phyloP scores from a whole-genome alignment of 2,113 vertebrate genomes.

The Mustela nigripes region DNA sequence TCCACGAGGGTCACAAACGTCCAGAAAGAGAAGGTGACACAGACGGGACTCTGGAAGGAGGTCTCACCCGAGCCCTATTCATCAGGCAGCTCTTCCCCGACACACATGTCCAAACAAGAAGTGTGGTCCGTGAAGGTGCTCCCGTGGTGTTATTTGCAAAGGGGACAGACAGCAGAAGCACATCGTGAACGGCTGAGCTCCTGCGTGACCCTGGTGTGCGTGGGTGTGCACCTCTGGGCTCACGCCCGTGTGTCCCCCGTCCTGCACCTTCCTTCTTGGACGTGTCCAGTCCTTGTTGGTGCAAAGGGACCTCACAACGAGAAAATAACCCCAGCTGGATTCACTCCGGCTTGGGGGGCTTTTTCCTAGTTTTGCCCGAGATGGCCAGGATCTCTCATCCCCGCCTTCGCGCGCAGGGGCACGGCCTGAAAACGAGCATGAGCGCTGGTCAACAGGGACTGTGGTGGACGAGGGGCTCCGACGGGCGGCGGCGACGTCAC shows the following conservation, averaged over 20 bases:
- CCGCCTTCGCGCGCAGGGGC: not conserved
- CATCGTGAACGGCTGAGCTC: not conserved
- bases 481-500: slow-evolving; percentile 61
- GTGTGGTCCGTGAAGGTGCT: not conserved
- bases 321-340: not conserved
- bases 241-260: accelerated
- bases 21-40: not conserved
- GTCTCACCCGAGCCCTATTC: not conserved
- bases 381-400: not conserved
- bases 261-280: not conserved
- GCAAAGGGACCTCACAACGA: not conserved
- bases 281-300: not conserved
- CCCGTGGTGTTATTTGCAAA: slow-evolving; percentile 3
- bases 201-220: not conserved
- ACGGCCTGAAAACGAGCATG: slow-evolving; percentile 55
- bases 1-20: accelerated
- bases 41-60: not conserved
- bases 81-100: not conserved
- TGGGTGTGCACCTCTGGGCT: not conserved
- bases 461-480: slow-evolving; percentile 45
- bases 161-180: not conserved
- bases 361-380: not conserved
- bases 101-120: slow-evolving; percentile 68
- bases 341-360: slow-evolving; percentile 13
- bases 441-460: slow-evolving; percentile 75